phyloP scores from a whole-genome alignment of 2,797 vertebrate genomes.

The Rhynchonycteris naso region DNA sequence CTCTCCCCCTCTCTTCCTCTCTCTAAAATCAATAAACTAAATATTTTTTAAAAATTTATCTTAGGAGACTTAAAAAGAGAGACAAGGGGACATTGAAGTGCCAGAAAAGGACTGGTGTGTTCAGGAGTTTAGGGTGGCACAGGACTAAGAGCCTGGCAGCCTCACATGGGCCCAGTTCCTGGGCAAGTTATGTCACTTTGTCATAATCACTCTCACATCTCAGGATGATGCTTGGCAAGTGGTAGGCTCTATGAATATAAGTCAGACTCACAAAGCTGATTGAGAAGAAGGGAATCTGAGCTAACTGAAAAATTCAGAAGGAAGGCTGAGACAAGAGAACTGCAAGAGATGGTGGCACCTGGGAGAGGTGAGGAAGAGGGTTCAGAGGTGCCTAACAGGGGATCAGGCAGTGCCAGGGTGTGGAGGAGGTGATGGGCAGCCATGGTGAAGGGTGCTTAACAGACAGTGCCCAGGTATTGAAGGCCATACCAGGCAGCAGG shows the following conservation, averaged over 20 bases:
- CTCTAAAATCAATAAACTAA: too few species aligned
- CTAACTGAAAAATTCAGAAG: neutral
- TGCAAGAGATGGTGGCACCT: neutral
- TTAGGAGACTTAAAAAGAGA: neutral
- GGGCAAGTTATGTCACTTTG: neutral
- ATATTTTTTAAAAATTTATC: too few species aligned
- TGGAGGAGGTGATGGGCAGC: neutral
- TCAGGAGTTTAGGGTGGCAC: rapidly evolving
- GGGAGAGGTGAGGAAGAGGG: neutral
- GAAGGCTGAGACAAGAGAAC: neutral
- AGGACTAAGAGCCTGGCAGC: rapidly evolving
- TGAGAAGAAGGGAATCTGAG: neutral
- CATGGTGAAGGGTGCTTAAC: too few species aligned
- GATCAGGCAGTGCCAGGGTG: neutral
- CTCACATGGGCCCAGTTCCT: rapidly evolving
- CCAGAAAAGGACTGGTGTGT: neutral
- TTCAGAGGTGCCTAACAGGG: neutral
- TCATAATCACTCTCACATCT: neutral
- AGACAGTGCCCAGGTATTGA: too few species aligned
- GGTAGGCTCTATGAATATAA: neutral
- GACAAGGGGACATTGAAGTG: neutral
- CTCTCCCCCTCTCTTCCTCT: too few species aligned
- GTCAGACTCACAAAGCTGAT: neutral
- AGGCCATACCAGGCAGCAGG: neutral
- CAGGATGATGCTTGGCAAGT: neutral